Evolutionary conservation across 2,113 vertebrate species (phyloP).

Genomic region (Tonatia bakeri): DNA sequence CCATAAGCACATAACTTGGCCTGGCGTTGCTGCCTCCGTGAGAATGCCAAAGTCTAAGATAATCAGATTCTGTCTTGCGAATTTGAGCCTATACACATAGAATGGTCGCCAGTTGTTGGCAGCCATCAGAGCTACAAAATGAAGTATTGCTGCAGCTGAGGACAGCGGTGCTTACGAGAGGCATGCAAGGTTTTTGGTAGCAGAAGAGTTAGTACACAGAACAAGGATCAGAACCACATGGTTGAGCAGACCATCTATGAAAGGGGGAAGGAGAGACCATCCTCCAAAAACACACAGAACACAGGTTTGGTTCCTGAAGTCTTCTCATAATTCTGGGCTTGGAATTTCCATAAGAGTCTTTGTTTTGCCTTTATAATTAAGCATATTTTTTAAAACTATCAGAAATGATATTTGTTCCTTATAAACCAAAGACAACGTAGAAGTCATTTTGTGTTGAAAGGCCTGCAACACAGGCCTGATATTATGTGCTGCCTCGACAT

Average conservation of each 20-base stretch:
- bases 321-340: background rate
- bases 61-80: background rate
- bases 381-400: background rate
- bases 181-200: background rate
- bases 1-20: background rate
- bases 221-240: background rate
- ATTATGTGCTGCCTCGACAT: background rate
- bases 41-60: background rate
- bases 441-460: background rate
- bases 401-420: background rate
- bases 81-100: background rate
- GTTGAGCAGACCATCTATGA: background rate
- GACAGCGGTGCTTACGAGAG: background rate
- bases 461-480: background rate
- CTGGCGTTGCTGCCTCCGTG: background rate
- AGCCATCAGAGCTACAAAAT: background rate
- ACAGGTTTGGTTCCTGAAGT: background rate
- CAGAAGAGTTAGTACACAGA: background rate
- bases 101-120: background rate
- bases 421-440: background rate
- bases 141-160: background rate
- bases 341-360: background rate
- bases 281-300: background rate
- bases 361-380: background rate
- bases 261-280: background rate